phyloP scores from a whole-genome alignment of 2,113 vertebrate species.

The Varanus komodoensis region DNA sequence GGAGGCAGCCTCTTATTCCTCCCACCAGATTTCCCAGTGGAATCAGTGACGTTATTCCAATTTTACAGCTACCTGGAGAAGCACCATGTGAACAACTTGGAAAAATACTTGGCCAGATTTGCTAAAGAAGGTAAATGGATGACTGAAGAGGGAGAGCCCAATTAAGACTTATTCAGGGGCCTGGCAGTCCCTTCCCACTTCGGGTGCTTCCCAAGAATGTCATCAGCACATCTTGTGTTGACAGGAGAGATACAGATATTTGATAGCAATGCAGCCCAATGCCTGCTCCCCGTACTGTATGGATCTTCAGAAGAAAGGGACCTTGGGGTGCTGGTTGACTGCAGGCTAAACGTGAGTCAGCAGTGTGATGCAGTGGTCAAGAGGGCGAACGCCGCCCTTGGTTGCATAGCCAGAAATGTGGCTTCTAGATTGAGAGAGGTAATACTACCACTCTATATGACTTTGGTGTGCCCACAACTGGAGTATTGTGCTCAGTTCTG shows the following conservation, averaged over 20 bases:
- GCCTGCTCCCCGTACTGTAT: background rate
- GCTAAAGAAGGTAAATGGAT: constrained; percentile 87
- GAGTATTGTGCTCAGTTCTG: too few relatives aligned
- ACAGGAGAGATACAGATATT: background rate
- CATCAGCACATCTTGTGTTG: background rate
- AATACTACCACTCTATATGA: too few relatives aligned
- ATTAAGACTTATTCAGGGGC: background rate
- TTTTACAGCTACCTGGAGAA: constrained; percentile 86
- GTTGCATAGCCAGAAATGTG: too few relatives aligned
- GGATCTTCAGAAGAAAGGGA: too few relatives aligned
- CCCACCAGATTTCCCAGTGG: background rate
- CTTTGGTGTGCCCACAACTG: too few relatives aligned
- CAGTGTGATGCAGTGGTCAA: too few relatives aligned
- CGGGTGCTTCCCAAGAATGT: background rate
- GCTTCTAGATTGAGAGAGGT: too few relatives aligned
- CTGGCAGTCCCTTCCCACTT: background rate
- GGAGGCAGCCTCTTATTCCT: constrained; percentile 76
- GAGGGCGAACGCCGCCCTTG: too few relatives aligned
- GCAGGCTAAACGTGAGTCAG: too few relatives aligned
- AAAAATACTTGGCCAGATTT: constrained; percentile 86
- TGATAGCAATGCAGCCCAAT: background rate
- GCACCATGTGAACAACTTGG: constrained; percentile 82
- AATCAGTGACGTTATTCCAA: constrained; percentile 87
- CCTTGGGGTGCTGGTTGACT: too few relatives aligned
- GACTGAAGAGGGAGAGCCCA: background rate